Evolutionary conservation across 37 sponge, comb jelly and placozoan species (phyloP).

Genomic region (Eunapius fragilis): DNA sequence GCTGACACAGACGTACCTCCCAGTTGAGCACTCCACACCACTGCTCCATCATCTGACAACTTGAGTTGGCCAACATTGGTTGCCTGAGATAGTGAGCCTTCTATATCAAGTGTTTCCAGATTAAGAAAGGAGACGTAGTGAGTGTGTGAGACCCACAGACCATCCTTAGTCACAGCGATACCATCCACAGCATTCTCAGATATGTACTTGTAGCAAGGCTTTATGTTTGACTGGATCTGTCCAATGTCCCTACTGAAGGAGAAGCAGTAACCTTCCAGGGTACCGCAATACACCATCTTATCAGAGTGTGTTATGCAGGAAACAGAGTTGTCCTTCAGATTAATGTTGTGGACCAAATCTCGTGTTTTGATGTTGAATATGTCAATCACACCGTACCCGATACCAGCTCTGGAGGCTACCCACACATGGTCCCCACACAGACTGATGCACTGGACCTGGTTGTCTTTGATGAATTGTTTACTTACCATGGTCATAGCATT

Average conservation of each 20-base stretch:
- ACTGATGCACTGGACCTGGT: constrained; percentile 69
- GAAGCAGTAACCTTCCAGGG: constrained; percentile 81
- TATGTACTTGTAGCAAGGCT: constrained; percentile 65
- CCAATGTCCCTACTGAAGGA: constrained; percentile 37
- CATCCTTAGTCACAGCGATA: constrained; percentile 46
- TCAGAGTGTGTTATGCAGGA: constrained; percentile 64
- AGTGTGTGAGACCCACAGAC: constrained; percentile 71
- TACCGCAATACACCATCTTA: constrained; percentile 61
- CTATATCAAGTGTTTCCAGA: constrained; percentile 50
- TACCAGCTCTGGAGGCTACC: constrained; percentile 73
- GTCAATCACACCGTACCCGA: constrained; percentile 74
- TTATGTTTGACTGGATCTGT: constrained; percentile 21
- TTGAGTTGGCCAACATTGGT: neutral
- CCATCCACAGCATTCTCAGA: constrained; percentile 72
- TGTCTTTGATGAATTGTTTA: constrained; percentile 58
- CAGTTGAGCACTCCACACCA: constrained; percentile 77
- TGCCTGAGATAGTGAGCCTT: constrained; percentile 16
- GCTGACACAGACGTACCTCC: constrained; percentile 51
- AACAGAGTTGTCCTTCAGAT: constrained; percentile 74
- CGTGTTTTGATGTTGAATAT: constrained; percentile 52
- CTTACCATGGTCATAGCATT: constrained; percentile 67
- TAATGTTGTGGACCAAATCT: constrained; percentile 70
- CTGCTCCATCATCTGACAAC: constrained; percentile 1
- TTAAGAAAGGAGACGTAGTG: constrained; percentile 69
- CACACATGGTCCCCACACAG: constrained; percentile 76